These are phyloP conservation scores for Habroteleia sp. DNA, from an alignment of 2,888 invertebrate genomes.

Conservation along the genomic window DNA sequence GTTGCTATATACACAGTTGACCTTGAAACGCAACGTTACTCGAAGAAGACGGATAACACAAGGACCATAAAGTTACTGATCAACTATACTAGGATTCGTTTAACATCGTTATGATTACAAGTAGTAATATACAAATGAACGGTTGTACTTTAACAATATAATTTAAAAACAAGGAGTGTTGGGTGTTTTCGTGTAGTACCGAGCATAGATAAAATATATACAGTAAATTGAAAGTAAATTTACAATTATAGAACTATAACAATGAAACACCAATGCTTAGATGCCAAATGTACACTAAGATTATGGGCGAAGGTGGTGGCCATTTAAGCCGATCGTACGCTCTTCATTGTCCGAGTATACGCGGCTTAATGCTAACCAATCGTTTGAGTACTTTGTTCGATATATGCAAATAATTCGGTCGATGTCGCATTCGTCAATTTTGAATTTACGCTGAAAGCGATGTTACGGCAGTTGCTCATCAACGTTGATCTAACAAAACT, in stretches of 20 bases:
- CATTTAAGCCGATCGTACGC: neutral
- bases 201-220: slow-evolving; percentile 59
- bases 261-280: slow-evolving; percentile 57
- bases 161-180: slow-evolving; percentile 57
- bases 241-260: slow-evolving; percentile 59
- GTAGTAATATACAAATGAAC: slow-evolving; percentile 63
- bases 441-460: slow-evolving; percentile 34
- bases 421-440: slow-evolving; percentile 16
- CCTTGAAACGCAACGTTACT: slow-evolving; percentile 45
- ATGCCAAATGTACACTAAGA: slow-evolving; percentile 60
- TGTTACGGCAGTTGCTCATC: slow-evolving; percentile 33
- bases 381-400: slow-evolving; percentile 41
- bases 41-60: slow-evolving; percentile 53
- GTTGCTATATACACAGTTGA: slow-evolving; percentile 53
- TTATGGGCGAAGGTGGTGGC: slow-evolving; percentile 35
- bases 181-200: slow-evolving; percentile 38
- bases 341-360: neutral
- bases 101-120: slow-evolving; percentile 58
- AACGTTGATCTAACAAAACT: slow-evolving; percentile 46
- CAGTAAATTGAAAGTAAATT: slow-evolving; percentile 52
- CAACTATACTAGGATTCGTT: slow-evolving; percentile 49
- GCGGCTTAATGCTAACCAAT: slow-evolving; percentile 18
- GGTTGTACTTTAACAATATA: slow-evolving; percentile 60
- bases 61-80: slow-evolving; percentile 37
- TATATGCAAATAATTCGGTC: slow-evolving; percentile 20